Percentiles rank a stretch among this genome's conserved stretches.
These are phyloP conservation scores for Micronycteris hirsuta DNA, from an alignment of 2,113 vertebrate species.

Conservation along the genomic window DNA sequence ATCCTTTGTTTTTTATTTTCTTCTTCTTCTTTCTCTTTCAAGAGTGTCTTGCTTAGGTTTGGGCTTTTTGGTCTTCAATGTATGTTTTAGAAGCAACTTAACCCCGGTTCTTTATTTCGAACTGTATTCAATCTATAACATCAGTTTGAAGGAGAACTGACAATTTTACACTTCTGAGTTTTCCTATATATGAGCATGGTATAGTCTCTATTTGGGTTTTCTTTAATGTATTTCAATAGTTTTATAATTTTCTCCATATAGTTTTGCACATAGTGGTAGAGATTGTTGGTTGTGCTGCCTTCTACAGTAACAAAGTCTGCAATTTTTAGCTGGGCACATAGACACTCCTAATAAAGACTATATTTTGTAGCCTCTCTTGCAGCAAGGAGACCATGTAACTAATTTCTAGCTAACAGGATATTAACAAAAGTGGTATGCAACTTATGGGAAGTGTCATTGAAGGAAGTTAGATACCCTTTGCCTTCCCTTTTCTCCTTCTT, in stretches of 20 bases:
- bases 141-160: background rate
- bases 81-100: background rate
- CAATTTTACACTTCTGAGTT: background rate
- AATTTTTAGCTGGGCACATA: background rate
- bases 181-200: background rate
- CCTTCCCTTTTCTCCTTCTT: background rate
- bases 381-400: background rate
- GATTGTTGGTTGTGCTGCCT: background rate
- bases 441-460: background rate
- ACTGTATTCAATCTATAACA: background rate
- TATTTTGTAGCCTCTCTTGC: background rate
- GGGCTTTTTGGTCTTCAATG: background rate
- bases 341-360: background rate
- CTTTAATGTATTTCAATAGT: background rate
- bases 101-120: background rate
- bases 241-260: background rate
- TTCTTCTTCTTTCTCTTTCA: background rate
- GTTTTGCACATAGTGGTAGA: background rate
- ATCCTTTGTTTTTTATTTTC: background rate
- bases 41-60: background rate
- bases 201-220: background rate
- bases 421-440: background rate
- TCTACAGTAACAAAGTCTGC: background rate
- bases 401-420: background rate
- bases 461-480: background rate